phyloP scores from a whole-genome alignment of 2,797 vertebrate species.

The Prionace glauca region DNA sequence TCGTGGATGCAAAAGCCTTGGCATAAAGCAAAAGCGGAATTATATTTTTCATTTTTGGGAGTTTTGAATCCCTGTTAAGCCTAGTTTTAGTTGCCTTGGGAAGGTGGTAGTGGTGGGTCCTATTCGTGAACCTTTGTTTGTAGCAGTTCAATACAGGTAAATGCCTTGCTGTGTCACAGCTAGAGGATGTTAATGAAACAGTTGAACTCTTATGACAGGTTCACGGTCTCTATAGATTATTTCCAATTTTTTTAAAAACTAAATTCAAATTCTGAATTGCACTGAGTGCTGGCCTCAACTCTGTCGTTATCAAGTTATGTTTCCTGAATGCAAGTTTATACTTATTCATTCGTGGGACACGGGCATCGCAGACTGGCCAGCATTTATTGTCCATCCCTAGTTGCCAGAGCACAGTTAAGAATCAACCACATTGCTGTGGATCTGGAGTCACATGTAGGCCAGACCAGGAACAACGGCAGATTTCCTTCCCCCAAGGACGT shows the following conservation, averaged over 20 bases:
- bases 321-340: not conserved
- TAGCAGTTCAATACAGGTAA: not conserved
- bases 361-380: too few species aligned
- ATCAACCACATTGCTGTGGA: too few species aligned
- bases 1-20: not conserved
- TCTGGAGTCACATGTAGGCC: too few species aligned
- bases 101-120: too few species aligned
- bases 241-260: not conserved
- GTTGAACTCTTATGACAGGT: not conserved
- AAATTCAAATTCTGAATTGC: not conserved
- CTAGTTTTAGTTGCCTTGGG: not conserved
- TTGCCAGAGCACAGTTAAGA: too few species aligned
- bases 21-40: not conserved
- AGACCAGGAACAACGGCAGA: too few species aligned
- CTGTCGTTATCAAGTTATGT: not conserved
- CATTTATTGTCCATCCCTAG: too few species aligned
- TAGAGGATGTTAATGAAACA: not conserved
- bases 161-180: not conserved
- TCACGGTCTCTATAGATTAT: not conserved
- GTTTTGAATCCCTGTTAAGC: not conserved
- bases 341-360: too few species aligned
- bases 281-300: not conserved
- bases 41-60: not conserved
- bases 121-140: not conserved
- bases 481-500: too few species aligned